Evolutionary conservation across 2,797 vertebrate species (phyloP), one percentile per base, ranked within the genome.

Genomic region (Spheniscus humboldti): DNA sequence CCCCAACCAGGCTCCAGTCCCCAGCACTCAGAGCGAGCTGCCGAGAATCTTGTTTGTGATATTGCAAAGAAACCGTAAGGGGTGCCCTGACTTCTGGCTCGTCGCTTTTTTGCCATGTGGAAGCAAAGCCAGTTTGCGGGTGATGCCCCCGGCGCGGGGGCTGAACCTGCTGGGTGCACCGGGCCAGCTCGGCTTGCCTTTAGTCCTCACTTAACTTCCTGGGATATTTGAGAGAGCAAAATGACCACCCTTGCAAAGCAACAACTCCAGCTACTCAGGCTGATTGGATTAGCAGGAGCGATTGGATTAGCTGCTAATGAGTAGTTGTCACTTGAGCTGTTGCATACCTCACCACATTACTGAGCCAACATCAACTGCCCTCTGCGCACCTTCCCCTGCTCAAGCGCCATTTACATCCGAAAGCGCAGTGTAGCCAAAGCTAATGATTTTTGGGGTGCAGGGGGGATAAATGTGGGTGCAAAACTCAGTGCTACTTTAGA

Each of bases 251-350:
- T 47, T 22, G 35, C 41, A 78, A 90, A 91, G 43, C 66, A 62
- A 22, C 1, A 20, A 15, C 53, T 96, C 24, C 53, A 72, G 82
- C 60, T 59, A 30, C 55, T 72, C 37, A 22, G 69, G 27, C 47
- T 82, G 79, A 95, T 88, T 95, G 93, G 90, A 90, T 94, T 96
- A 94, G 64, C 68, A 66, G 57, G 22, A 83, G n/a, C 1, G 45
- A 94, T 91, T 95, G 89, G 79, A 95, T 95, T 95, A 95, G 76
- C 50, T 72, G 87, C 69, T 96, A 91, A 95, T 95, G 76, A 96
- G 91, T 57, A 85, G 74, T 79, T 95, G 91, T 81, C 92, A 90
- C 82, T 94, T 18, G 33, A 86, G 55, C 12, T 88, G 60, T 67
- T 75, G 90, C 55, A 45, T 80, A 59, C 64, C 60, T 83, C 81